Base-by-base conservation (phyloP, 2,113 vertebrate genomes). In the Oreochromis aureus region DNA sequence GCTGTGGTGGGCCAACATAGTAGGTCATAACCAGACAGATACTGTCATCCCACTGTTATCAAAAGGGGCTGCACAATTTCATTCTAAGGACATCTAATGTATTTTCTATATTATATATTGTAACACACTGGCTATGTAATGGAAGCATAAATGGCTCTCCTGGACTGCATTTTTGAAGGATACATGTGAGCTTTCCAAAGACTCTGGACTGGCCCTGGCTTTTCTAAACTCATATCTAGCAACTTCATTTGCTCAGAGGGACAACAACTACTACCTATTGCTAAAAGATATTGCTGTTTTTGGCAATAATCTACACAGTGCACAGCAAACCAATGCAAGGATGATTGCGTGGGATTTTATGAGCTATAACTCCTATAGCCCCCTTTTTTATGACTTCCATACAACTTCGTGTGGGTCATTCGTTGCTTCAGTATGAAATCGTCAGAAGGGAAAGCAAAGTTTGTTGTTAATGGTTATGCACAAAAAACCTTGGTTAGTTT, bases 191-290 rank as follows among this genome's bases (percentile, higher is more conserved):
- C 22, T 81, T 36, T 16, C 53, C n/a, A 39, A 56, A 80, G 51
- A 55, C 34, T 36, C 53, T 41, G 85, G 48, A 71, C 71, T 18
- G 54, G 69, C 18, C 16, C 80, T 27, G 12, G 58, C n/a, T 71
- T 54, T 54, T n/a, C 84, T 53, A 36, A 55, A 48, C 15, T 71
- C 54, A 71, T 66, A 27, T 34, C 34, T 39, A 41, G 80, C 94
- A 73, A 39, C 89, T 54, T 82, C 55, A 55, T 41, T 22, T 80
- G 30, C 81, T 87, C 12, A n/a, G 51, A 48, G 6, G 76, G 88
- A 51, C 0, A 5, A 83, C 83, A 0, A 34, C 41, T 88, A 93
- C 94, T 94, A 93, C 10, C 95, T 96, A 94, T 83, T 55, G 46
- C 41, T 48, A 30, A 51, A 81, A 82, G 4, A 82, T 73, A 61